These are phyloP conservation scores for Lycopodina hypogea DNA, from an alignment of 37 sponge, comb jelly and placozoan genomes.

Conservation along the genomic window DNA sequence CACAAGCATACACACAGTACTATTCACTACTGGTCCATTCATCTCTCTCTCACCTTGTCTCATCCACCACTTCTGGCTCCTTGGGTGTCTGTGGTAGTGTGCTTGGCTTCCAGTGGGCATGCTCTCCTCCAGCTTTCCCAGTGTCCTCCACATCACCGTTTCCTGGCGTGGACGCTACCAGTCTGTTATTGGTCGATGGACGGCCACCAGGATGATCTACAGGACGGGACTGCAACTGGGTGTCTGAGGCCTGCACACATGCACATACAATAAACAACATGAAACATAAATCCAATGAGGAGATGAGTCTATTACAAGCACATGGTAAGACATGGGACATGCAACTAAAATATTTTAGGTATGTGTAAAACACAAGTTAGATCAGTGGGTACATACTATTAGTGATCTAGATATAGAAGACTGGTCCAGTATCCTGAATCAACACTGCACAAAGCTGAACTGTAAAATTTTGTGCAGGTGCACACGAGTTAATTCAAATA, in stretches of 20 bases:
- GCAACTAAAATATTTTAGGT: too few relatives aligned
- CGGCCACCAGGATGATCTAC: background rate
- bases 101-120: background rate
- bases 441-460: too few relatives aligned
- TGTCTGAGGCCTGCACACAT: background rate
- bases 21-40: background rate
- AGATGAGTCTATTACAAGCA: too few relatives aligned
- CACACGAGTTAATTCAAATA: too few relatives aligned
- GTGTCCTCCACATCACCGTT: slow-evolving; percentile 18
- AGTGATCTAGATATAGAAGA: too few relatives aligned
- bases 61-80: slow-evolving; percentile 55
- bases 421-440: too few relatives aligned
- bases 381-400: too few relatives aligned
- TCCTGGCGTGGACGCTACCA: slow-evolving; percentile 1
- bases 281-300: background rate
- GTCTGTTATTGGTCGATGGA: background rate
- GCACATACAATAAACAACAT: too few relatives aligned
- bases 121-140: background rate
- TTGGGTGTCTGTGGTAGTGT: background rate
- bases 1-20: too few relatives aligned
- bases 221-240: background rate
- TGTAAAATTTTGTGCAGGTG: too few relatives aligned
- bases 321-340: too few relatives aligned
- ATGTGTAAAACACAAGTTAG: too few relatives aligned
- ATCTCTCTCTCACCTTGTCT: slow-evolving; percentile 57